Evolutionary conservation across 2,888 invertebrate species (phyloP).

Genomic region (Aphodius sticticus): DNA sequence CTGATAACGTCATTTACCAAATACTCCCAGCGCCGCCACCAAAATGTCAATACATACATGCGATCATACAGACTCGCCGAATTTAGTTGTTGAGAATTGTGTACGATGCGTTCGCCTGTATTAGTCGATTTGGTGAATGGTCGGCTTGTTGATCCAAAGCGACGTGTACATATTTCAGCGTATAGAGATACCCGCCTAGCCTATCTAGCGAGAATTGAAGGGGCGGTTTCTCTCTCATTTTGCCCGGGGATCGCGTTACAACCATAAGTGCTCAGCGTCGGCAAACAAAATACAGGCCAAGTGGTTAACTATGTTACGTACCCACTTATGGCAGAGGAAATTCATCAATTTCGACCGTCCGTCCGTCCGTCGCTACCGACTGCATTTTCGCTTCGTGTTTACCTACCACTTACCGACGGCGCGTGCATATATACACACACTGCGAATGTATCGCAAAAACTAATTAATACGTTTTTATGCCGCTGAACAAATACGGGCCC

Average conservation of each 20-base stretch:
- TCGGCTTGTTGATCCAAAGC: neutral
- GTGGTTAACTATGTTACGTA: constrained; percentile 50
- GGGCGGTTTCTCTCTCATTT: constrained; percentile 5
- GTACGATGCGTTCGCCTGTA: neutral
- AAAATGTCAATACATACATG: neutral
- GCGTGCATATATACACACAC: constrained; percentile 15
- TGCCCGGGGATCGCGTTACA: constrained; percentile 6
- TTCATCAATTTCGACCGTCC: constrained; percentile 50
- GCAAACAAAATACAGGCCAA: constrained; percentile 46
- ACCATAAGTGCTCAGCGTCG: constrained; percentile 15
- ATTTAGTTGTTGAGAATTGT: neutral
- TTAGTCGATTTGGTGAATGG: neutral
- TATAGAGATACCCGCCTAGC: neutral
- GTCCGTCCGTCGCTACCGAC: constrained; percentile 49
- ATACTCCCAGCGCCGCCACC: neutral
- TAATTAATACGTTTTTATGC: constrained; percentile 36
- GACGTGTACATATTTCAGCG: neutral
- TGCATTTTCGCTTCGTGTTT: constrained; percentile 49
- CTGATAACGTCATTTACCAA: neutral
- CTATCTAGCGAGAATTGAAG: neutral
- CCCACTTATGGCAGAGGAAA: constrained; percentile 45
- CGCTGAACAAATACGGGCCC: constrained; percentile 24
- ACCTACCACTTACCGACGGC: constrained; percentile 45
- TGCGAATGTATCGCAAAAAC: constrained; percentile 31
- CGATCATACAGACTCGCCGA: neutral